Percentiles rank a stretch among this genome's conserved stretches.
These are phyloP conservation scores for Scartelaos histophorus DNA, from an alignment of 2,113 vertebrate genomes.

Conservation along the genomic window DNA sequence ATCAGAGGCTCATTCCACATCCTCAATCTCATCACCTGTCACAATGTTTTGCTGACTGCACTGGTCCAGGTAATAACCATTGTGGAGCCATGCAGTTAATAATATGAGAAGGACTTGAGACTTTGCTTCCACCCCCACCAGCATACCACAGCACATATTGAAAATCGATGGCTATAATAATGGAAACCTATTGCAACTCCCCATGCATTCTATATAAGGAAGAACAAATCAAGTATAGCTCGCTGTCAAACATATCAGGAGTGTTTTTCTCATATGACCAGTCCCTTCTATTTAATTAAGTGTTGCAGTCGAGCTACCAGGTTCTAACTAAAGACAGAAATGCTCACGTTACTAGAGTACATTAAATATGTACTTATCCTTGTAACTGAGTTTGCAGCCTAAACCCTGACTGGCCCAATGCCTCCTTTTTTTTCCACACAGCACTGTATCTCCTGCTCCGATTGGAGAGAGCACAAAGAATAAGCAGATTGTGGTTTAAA, in stretches of 20 bases:
- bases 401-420: too few relatives aligned
- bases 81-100: slow-evolving; percentile 44
- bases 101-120: slow-evolving; percentile 56
- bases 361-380: too few relatives aligned
- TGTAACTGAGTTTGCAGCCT: too few relatives aligned
- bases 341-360: too few relatives aligned
- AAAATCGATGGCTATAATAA: slow-evolving; percentile 64
- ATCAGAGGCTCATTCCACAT: slow-evolving; percentile 47
- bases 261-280: slow-evolving; percentile 19
- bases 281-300: slow-evolving; percentile 22
- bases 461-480: too few relatives aligned
- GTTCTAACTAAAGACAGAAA: neutral
- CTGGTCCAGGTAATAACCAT: slow-evolving; percentile 43
- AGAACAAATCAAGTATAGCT: slow-evolving; percentile 36
- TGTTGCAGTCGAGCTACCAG: neutral
- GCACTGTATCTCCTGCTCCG: too few relatives aligned
- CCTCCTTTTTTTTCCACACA: too few relatives aligned
- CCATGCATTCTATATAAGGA: slow-evolving; percentile 7
- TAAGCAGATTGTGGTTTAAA: too few relatives aligned
- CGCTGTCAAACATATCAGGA: slow-evolving; percentile 27
- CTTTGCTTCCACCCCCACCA: slow-evolving; percentile 22
- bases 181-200: slow-evolving; percentile 44
- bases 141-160: slow-evolving; percentile 29
- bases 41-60: slow-evolving; percentile 61
- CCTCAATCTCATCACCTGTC: slow-evolving; percentile 59